Conservation (phyloP, 2,113 vertebrate species). For the Vombatus ursinus region DNA sequence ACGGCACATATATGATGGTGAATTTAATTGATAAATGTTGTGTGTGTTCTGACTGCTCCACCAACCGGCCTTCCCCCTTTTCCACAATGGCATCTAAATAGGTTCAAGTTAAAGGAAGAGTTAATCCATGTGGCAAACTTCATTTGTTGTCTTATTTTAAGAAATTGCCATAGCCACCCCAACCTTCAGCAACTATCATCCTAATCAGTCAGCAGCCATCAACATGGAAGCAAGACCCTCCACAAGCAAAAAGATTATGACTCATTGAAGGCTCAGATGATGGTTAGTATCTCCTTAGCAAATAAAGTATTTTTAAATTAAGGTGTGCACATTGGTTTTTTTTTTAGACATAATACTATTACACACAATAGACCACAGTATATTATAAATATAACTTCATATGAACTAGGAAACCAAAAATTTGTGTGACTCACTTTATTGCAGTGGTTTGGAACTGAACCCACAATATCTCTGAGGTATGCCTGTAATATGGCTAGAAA, state of each 20-base stretch:
- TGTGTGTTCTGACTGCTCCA: neutral
- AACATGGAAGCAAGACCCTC: neutral
- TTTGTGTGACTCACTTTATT: neutral
- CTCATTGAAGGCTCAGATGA: neutral
- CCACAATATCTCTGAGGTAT: neutral
- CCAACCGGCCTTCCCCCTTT: neutral
- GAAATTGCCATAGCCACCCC: neutral
- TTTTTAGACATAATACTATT: neutral
- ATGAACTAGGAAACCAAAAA: neutral
- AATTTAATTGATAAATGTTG: neutral
- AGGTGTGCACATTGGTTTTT: neutral
- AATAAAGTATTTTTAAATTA: neutral
- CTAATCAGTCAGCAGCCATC: no score
- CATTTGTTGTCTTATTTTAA: neutral
- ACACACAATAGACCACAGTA: neutral
- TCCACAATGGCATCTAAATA: neutral
- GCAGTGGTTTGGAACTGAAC: neutral
- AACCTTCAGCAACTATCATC: neutral
- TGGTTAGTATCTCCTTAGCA: neutral
- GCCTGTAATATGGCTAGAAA: neutral
- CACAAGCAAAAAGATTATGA: neutral
- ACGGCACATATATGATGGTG: no score
- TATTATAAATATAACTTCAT: neutral
- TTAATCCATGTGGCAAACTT: neutral
- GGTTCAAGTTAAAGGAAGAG: neutral